phyloP scores from a whole-genome alignment of 2,888 invertebrate genomes.

The Agrochola lychnidis region DNA sequence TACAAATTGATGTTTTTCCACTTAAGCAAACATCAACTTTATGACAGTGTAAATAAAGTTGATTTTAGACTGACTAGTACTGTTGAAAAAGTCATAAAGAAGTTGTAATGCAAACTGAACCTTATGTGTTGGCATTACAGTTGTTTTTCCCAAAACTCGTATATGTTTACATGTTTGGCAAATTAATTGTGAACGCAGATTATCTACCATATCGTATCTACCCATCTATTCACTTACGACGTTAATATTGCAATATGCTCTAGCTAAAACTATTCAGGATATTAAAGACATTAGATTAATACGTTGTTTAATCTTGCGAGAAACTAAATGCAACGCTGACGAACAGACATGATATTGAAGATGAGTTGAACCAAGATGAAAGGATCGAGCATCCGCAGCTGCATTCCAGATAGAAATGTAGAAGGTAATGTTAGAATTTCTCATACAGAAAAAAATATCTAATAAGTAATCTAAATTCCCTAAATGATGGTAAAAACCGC shows the following conservation, averaged over 20 bases:
- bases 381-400: neutral
- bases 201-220: neutral
- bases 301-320: slow-evolving; percentile 13
- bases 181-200: no score
- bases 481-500: no score
- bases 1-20: no score
- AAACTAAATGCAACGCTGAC: slow-evolving; percentile 25
- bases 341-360: neutral
- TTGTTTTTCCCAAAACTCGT: no score
- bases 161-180: no score
- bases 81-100: no score
- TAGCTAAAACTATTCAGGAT: slow-evolving; percentile 29
- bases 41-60: no score
- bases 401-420: slow-evolving; percentile 3
- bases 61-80: no score
- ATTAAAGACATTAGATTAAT: slow-evolving; percentile 54
- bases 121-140: no score
- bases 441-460: neutral
- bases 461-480: neutral
- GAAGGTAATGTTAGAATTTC: neutral
- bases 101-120: no score
- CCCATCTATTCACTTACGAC: neutral
- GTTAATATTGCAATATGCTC: neutral
- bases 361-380: slow-evolving; percentile 1
- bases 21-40: no score